These are phyloP conservation scores for Archocentrus centrarchus DNA, from an alignment of 2,113 vertebrate species.

Conservation along the genomic window DNA sequence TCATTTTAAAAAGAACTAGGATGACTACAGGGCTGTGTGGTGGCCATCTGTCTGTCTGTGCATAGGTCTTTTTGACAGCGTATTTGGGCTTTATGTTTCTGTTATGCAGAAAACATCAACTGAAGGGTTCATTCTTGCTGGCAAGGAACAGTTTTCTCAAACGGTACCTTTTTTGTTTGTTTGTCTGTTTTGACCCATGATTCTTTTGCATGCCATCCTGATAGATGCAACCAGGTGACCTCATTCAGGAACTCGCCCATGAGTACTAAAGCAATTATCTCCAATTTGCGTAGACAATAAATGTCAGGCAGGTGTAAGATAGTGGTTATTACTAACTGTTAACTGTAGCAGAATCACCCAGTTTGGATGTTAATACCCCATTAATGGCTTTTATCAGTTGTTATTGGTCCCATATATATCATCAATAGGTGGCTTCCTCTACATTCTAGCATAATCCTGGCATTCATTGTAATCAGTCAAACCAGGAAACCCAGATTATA, in stretches of 20 bases:
- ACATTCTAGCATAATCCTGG: not conserved
- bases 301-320: not conserved
- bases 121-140: slow-evolving; percentile 16
- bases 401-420: not conserved
- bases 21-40: slow-evolving; percentile 18
- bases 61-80: slow-evolving; percentile 13
- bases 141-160: not conserved
- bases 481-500: not conserved
- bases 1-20: slow-evolving; percentile 67
- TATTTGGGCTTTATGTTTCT: slow-evolving; percentile 19
- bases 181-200: not conserved
- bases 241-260: not conserved
- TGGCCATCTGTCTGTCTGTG: slow-evolving; percentile 18
- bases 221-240: not conserved
- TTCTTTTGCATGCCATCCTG: not conserved
- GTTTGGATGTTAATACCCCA: not conserved
- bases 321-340: not conserved
- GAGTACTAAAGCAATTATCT: not conserved
- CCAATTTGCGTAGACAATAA: not conserved
- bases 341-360: not conserved
- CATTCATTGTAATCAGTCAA: not conserved
- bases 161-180: not conserved
- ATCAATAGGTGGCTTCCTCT: not conserved
- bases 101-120: slow-evolving; percentile 13
- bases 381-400: not conserved